Percentiles rank a stretch among this genome's conserved stretches.
Conservation (phyloP, 1,140 invertebrate genomes). For the Penaeus chinensis region DNA sequence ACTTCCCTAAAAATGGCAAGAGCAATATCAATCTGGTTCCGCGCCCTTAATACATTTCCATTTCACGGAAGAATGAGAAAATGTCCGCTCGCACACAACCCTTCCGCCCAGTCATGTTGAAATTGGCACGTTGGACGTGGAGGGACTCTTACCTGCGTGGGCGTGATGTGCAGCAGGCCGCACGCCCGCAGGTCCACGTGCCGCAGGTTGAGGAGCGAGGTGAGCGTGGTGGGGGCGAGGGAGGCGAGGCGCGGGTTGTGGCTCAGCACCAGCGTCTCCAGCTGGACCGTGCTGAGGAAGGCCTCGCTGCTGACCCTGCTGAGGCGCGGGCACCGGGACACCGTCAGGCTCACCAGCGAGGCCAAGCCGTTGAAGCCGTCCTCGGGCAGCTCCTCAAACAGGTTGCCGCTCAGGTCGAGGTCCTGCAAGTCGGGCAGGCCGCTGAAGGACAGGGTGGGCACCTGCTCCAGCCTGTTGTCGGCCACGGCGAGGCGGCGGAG, state of each 20-base stretch:
- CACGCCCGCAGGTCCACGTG: slow-evolving; percentile 67
- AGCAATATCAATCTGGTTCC: too few species aligned
- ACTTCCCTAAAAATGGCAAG: too few species aligned
- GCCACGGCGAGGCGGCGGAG: slow-evolving; percentile 84
- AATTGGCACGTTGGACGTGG: background rate
- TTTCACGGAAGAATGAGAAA: too few species aligned
- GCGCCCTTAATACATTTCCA: too few species aligned
- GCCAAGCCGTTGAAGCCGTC: slow-evolving; percentile 53
- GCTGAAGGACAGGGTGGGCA: slow-evolving; percentile 75
- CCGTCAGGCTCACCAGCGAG: slow-evolving; percentile 34
- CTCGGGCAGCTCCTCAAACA: slow-evolving; percentile 52
- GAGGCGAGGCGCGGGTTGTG: slow-evolving; percentile 70
- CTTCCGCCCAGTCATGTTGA: too few species aligned
- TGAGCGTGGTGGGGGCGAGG: slow-evolving; percentile 69
- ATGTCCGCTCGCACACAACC: too few species aligned
- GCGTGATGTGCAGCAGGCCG: slow-evolving; percentile 54
- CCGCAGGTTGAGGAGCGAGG: slow-evolving; percentile 82
- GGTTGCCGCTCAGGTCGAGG: slow-evolving; percentile 79
- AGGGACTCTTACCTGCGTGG: slow-evolving; percentile 49
- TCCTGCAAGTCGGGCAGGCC: slow-evolving; percentile 80
- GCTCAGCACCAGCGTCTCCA: slow-evolving; percentile 78
- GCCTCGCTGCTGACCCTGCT: slow-evolving; percentile 73
- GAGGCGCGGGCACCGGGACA: slow-evolving; percentile 57
- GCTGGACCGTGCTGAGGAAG: slow-evolving; percentile 83
- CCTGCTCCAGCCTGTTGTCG: slow-evolving; percentile 82